These are phyloP conservation scores for Oppia nitens DNA, from an alignment of 1,140 invertebrate species.

Conservation along the genomic window DNA sequence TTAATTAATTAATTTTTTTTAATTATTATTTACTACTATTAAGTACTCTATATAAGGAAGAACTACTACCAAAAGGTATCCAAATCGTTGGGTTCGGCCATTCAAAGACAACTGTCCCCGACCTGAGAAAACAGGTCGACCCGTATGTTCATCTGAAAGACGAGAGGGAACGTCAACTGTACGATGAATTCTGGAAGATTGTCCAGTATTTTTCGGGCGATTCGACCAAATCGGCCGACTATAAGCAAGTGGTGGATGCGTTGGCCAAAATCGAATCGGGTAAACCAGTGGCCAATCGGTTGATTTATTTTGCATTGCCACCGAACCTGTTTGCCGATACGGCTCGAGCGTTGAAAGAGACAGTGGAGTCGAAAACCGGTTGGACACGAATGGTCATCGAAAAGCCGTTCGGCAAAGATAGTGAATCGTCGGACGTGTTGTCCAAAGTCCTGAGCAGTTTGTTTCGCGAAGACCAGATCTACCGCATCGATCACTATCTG, in stretches of 20 bases:
- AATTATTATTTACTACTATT: not conserved
- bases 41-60: slow-evolving; percentile 67
- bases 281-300: slow-evolving; percentile 21
- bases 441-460: slow-evolving; percentile 33
- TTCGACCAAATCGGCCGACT: slow-evolving; percentile 29
- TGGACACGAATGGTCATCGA: slow-evolving; percentile 38
- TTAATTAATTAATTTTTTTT: not conserved
- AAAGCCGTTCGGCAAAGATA: slow-evolving; percentile 40
- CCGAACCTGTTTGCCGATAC: slow-evolving; percentile 33
- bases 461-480: slow-evolving; percentile 38
- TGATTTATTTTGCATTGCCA: slow-evolving; percentile 39
- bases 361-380: slow-evolving; percentile 33
- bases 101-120: slow-evolving; percentile 52
- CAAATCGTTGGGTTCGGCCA: slow-evolving; percentile 85
- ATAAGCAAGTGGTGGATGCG: slow-evolving; percentile 25
- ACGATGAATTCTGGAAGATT: slow-evolving; percentile 34
- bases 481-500: slow-evolving; percentile 40
- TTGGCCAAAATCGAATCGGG: slow-evolving; percentile 21
- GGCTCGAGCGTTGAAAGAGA: slow-evolving; percentile 30
- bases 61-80: slow-evolving; percentile 70
- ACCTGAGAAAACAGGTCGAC: slow-evolving; percentile 46
- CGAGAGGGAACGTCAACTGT: slow-evolving; percentile 31
- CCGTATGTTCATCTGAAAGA: slow-evolving; percentile 42
- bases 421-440: slow-evolving; percentile 31
- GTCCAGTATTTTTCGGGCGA: slow-evolving; percentile 32